Conservation (phyloP, 2,797 vertebrate genomes). For the Cheirogaleus major region DNA sequence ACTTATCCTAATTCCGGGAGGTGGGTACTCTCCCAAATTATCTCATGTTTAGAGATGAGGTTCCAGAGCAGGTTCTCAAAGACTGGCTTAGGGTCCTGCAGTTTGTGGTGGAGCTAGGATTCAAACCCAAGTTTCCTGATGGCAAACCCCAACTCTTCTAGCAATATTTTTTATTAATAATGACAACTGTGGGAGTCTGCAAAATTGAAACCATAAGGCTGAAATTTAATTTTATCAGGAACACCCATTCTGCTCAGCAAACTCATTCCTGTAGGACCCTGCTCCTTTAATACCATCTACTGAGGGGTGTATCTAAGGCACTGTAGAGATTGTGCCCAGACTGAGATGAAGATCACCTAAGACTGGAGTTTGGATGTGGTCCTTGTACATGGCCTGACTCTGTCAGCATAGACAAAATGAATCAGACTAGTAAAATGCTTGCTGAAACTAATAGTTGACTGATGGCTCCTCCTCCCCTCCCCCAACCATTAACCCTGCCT, state of each 20-base stretch:
- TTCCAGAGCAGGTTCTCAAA: not conserved
- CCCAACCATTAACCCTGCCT: conserved; percentile 57
- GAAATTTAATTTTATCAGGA: not conserved
- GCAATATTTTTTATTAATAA: not conserved
- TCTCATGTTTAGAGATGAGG: not conserved
- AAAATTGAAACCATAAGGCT: not conserved
- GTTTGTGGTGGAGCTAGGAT: not conserved
- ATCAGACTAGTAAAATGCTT: not conserved
- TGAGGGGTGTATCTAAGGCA: not conserved
- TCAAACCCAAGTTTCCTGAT: not conserved
- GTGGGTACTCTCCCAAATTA: not conserved
- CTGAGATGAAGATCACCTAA: not conserved
- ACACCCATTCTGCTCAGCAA: not conserved
- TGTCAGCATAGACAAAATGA: conserved; percentile 15
- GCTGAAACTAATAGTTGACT: conserved; percentile 45
- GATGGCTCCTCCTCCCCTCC: conserved; percentile 2
- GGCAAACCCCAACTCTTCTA: not conserved
- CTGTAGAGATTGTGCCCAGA: not conserved
- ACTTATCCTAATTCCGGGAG: not conserved
- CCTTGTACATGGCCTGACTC: not conserved
- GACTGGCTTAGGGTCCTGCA: not conserved
- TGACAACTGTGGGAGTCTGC: not conserved
- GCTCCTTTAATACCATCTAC: not conserved
- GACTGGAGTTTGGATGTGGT: not conserved
- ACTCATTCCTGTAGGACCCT: not conserved